Evolutionary conservation across 2,113 vertebrate genomes (phyloP), one percentile per base, ranked within the genome.

Genomic region (Myrmophylax atrothorax): DNA sequence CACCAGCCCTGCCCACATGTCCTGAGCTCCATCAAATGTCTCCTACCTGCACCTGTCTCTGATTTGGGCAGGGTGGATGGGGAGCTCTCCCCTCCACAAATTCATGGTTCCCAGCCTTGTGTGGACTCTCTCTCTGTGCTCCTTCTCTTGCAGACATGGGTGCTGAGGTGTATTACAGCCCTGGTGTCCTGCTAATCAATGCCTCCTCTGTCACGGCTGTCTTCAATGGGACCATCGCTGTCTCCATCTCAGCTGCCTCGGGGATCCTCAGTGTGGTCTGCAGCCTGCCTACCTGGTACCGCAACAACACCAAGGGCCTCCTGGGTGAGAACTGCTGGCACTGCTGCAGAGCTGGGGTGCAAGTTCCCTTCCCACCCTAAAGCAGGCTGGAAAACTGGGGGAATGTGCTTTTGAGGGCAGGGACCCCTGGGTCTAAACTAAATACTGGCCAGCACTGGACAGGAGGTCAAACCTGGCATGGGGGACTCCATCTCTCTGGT

Each of bases 271-370:
- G 50, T 0, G 2, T 86, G 76, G 47, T 97, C 56, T 96, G 96
- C 94, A 96, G 63, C 80, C 80, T 97, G 52, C 93, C 94, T 0
- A 1, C 50, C 58, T 5, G 1, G 52, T 97, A 95, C 79, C 35
- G 0, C 80, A 94, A 90, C 56, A 60, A 68, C 83, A 97, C 95
- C 76, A 92, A 75, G 26, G 96, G 96, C 33, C 95, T 96, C 38
- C 86, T 96, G 76, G 95, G 95, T 97, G 56, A 97, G 96, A 22
- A 83, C 26, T 52, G 19, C 37, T 68, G 31, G 28, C 88, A 75
- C 37, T 0, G 0, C 26, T 12, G 3, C 77, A 80, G 37, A 56
- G 53, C 38, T 0, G 0, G 64, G 28, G 19, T 31, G 63, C 14
- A 79, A 88, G 52, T 60, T n/a, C 46, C 31, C 26, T 76, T 83